These are phyloP conservation scores for Taeniopygia guttata DNA, from an alignment of 2,797 vertebrate species.

Conservation along the genomic window DNA sequence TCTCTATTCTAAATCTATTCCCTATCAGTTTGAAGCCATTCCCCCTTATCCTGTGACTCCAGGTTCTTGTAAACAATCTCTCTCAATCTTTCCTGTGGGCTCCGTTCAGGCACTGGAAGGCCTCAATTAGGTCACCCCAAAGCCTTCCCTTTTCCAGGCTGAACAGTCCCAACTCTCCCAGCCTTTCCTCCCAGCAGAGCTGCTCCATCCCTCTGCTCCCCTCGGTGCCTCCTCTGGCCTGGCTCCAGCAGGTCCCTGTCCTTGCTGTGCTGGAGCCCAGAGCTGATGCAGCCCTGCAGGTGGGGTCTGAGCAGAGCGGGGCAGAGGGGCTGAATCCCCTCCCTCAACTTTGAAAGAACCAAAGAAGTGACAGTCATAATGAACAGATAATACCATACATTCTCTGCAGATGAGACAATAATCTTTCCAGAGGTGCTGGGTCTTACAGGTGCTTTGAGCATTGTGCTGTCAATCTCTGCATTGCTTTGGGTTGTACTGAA, in stretches of 20 bases:
- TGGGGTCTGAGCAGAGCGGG: background rate
- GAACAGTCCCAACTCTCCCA: accelerated
- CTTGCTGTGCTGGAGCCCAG: background rate
- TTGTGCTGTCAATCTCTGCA: background rate
- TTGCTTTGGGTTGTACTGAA: background rate
- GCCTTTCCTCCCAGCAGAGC: background rate
- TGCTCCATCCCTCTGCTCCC: background rate
- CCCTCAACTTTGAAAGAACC: background rate
- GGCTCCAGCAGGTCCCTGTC: background rate
- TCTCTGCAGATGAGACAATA: background rate
- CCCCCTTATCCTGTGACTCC: background rate
- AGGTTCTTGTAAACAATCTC: background rate
- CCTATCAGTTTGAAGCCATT: background rate
- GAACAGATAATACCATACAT: background rate
- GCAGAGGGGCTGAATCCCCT: background rate
- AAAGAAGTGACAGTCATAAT: background rate
- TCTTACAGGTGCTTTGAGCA: background rate
- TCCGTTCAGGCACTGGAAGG: background rate
- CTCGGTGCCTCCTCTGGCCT: background rate
- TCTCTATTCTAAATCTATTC: background rate
- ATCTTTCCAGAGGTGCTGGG: background rate
- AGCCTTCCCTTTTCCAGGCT: accelerated
- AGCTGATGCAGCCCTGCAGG: background rate
- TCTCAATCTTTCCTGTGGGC: accelerated
- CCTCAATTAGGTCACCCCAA: accelerated